These are phyloP conservation scores for Uromys caudimaculatus DNA, from an alignment of 2,797 vertebrate genomes.

Conservation along the genomic window DNA sequence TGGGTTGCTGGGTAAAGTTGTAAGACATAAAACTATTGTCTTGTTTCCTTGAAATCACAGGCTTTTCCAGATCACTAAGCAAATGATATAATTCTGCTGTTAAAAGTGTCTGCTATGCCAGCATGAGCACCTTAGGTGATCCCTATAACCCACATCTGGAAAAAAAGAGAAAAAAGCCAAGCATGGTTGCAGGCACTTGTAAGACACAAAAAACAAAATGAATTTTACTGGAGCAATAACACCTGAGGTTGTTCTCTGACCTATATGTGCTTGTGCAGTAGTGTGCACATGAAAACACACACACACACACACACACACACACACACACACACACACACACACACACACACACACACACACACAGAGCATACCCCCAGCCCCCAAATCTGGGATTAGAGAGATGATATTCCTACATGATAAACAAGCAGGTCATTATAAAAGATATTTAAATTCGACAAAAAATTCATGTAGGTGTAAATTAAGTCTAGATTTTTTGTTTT, in stretches of 20 bases:
- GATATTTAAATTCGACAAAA: neutral
- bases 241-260: neutral
- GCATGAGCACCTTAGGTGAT: too few relatives aligned
- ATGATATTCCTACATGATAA: neutral
- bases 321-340: too few relatives aligned
- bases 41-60: neutral
- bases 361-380: neutral
- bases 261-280: neutral
- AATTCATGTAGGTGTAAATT: neutral
- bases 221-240: neutral
- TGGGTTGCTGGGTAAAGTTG: neutral
- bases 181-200: neutral
- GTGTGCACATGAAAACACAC: neutral
- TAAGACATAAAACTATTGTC: slow-evolving; percentile 4
- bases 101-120: too few relatives aligned
- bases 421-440: neutral
- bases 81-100: neutral
- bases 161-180: neutral
- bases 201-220: neutral
- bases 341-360: too few relatives aligned
- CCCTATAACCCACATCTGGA: neutral
- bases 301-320: too few relatives aligned
- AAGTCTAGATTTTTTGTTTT: neutral
- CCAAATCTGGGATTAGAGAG: neutral
- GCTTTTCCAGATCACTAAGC: neutral